A percentile compares a stretch with the other conserved stretches of the same genome.
Conservation (phyloP, 2,888 invertebrate species). For the Cecidostiba fungosa region DNA sequence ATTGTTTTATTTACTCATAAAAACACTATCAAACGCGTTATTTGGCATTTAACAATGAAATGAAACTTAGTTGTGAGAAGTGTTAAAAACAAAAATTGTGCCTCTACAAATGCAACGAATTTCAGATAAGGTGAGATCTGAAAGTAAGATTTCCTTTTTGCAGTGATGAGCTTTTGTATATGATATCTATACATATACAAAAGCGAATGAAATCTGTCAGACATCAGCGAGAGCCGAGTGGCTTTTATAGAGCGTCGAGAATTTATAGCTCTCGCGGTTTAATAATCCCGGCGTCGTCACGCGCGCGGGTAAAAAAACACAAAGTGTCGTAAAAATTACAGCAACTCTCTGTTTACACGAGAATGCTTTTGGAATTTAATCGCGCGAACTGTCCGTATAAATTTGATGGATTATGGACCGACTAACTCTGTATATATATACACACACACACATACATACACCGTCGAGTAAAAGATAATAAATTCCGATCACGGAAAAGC, state of each 20-base stretch:
- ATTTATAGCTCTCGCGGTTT: neutral
- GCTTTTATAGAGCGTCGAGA: neutral
- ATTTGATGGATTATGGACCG: slow-evolving; percentile 57
- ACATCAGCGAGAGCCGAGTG: neutral
- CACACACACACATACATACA: slow-evolving; percentile 25
- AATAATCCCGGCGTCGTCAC: neutral
- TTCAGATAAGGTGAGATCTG: too few relatives aligned
- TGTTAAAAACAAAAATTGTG: too few relatives aligned
- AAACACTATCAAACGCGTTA: too few relatives aligned
- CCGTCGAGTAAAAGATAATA: slow-evolving; percentile 54
- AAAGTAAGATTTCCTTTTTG: too few relatives aligned
- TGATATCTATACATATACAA: neutral
- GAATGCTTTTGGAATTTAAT: slow-evolving; percentile 48
- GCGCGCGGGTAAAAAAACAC: neutral
- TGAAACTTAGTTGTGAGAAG: too few relatives aligned
- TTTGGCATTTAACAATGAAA: too few relatives aligned
- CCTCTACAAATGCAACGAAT: too few relatives aligned
- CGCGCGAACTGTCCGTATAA: slow-evolving; percentile 28
- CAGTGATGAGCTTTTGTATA: too few relatives aligned
- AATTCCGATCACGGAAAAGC: slow-evolving; percentile 51
- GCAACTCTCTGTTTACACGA: slow-evolving; percentile 37
- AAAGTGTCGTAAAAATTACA: slow-evolving; percentile 14
- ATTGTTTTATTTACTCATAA: too few relatives aligned
- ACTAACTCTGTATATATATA: slow-evolving; percentile 2
- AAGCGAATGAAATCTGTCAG: neutral